Conservation (phyloP, 2,797 vertebrate genomes). For the Salarias fasciatus region DNA sequence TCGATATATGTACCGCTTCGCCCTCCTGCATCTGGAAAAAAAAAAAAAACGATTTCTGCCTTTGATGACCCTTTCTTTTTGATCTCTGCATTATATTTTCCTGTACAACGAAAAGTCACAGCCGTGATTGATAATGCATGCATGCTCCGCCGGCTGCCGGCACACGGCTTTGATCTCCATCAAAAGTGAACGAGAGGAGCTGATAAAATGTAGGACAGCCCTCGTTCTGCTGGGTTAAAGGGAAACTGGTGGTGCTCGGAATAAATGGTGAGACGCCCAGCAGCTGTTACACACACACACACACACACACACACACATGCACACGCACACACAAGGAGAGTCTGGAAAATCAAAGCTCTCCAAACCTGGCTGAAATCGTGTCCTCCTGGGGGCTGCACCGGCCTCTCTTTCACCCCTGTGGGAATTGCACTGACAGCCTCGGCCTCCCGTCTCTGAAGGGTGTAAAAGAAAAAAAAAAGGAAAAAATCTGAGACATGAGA, state of each 20-base stretch:
- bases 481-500: slow-evolving; percentile 24
- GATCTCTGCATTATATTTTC: slow-evolving; percentile 63
- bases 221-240: slow-evolving; percentile 61
- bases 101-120: slow-evolving; percentile 66
- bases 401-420: slow-evolving; percentile 18
- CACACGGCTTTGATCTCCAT: slow-evolving; percentile 69
- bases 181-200: slow-evolving; percentile 62
- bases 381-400: slow-evolving; percentile 19
- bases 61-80: slow-evolving; percentile 70
- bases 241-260: slow-evolving; percentile 25
- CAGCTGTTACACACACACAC: slow-evolving; percentile 13
- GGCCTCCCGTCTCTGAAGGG: slow-evolving; percentile 11
- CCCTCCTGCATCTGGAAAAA: slow-evolving; percentile 6
- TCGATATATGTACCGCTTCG: slow-evolving; percentile 7
- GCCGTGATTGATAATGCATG: slow-evolving; percentile 77
- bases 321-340: not conserved
- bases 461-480: slow-evolving; percentile 18
- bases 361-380: slow-evolving; percentile 24
- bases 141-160: slow-evolving; percentile 61
- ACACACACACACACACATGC: slow-evolving; percentile 28
- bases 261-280: slow-evolving; percentile 22
- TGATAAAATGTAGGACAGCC: slow-evolving; percentile 72
- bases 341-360: slow-evolving; percentile 45
- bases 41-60: slow-evolving; percentile 30
- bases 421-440: slow-evolving; percentile 43